Evolutionary conservation across 2,113 vertebrate genomes (phyloP).

Genomic region (Prolemur simus): DNA sequence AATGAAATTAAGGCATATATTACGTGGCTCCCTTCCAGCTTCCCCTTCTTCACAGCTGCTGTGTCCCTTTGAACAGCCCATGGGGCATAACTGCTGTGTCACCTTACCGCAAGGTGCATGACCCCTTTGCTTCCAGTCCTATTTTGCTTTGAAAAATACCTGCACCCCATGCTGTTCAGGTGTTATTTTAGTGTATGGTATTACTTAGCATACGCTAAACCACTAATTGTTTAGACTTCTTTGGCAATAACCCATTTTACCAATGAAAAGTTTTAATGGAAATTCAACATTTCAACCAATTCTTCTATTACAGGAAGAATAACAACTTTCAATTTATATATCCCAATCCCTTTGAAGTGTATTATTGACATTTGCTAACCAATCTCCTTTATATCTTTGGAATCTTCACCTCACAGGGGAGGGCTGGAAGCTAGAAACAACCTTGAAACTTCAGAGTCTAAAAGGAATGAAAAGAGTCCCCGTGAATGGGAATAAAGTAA

Average conservation of each 20-base stretch:
- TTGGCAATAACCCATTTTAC: constrained; percentile 48
- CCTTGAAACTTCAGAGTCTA: constrained; percentile 4
- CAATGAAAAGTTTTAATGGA: constrained; percentile 53
- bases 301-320: constrained; percentile 67
- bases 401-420: constrained; percentile 6
- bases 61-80: constrained; percentile 71
- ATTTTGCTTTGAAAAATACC: constrained; percentile 71
- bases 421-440: not conserved
- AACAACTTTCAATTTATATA: constrained; percentile 64
- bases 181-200: constrained; percentile 42
- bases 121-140: constrained; percentile 51
- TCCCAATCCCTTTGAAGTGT: constrained; percentile 46
- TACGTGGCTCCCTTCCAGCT: constrained; percentile 60
- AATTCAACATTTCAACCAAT: constrained; percentile 66
- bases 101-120: constrained; percentile 68
- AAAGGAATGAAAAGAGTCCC: constrained; percentile 1
- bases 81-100: constrained; percentile 54
- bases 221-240: constrained; percentile 33
- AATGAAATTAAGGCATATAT: constrained; percentile 63
- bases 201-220: not conserved
- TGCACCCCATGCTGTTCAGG: constrained; percentile 58
- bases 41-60: constrained; percentile 60
- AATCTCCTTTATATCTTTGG: constrained; percentile 25
- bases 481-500: not conserved
- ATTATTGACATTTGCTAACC: constrained; percentile 47